Base-by-base conservation (phyloP, 2,113 vertebrate species). In the Gadus macrocephalus region DNA sequence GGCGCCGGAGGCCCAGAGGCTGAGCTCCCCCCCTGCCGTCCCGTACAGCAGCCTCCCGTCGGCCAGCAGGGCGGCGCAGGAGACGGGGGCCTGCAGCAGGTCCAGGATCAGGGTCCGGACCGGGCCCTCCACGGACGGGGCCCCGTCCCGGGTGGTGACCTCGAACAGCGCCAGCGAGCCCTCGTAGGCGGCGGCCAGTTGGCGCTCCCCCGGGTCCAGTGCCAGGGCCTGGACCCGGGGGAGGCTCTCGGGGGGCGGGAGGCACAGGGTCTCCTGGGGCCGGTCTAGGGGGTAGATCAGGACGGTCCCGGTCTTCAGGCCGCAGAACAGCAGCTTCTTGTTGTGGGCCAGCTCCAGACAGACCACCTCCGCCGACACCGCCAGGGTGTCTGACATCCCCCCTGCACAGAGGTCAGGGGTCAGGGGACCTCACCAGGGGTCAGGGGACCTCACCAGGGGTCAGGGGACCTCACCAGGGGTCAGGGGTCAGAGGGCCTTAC, bases 271-370 rank as follows among this genome's bases (percentile, higher is more conserved):
- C 0, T 94, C 92, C 62, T 89, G 89, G 27, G 81, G 83, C 42
- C 90, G 84, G 0, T 78, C 79, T 56, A 94, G 61, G 0, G 93
- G 93, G 76, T 94, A 93, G 77, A 91, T 91, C 19, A 95, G 89
- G 25, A 93, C 84, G 0, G 91, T 89, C 17, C 94, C 94, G 0
- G 91, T 91, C 1, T 28, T 60, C 7, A 95, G 73, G 0, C 93
- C 93, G 0, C 86, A 91, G 31, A 93, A 83, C 4, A 96, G 90
- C 16, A 95, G 81, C 12, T 87, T 80, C 12, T 80, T 91, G 56
- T 81, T 71, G 75, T 95, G 88, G 0, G 91, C 87, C 0, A 88
- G 68, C 67, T 92, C 92, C 85, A 95, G 81, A 8, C 92, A 93
- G 60, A 79, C 84, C 19, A 91, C 91, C 64, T 84, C 71, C 0